These are phyloP conservation scores for Protula sp. DNA, from an alignment of 2,888 invertebrate genomes.

Conservation along the genomic window DNA sequence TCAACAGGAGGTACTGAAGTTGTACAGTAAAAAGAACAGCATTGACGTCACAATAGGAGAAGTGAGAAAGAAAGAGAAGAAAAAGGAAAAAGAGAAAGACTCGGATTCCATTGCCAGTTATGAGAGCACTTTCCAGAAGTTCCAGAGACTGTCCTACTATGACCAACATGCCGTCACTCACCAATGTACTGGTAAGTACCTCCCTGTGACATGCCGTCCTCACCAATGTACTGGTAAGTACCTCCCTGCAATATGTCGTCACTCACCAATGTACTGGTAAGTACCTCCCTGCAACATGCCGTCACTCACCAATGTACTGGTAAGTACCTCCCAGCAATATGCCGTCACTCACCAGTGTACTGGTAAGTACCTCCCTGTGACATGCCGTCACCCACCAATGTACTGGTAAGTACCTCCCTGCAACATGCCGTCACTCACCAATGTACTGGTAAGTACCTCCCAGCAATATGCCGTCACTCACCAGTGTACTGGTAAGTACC, in stretches of 20 bases:
- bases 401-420: too few relatives aligned
- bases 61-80: constrained; percentile 45
- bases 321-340: too few relatives aligned
- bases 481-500: too few relatives aligned
- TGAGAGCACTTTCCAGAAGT: constrained; percentile 75
- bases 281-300: too few relatives aligned
- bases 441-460: too few relatives aligned
- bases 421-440: too few relatives aligned
- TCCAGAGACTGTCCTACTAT: constrained; percentile 78
- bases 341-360: too few relatives aligned
- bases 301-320: too few relatives aligned
- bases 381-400: too few relatives aligned
- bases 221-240: constrained; percentile 65
- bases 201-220: constrained; percentile 79
- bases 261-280: too few relatives aligned
- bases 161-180: constrained; percentile 91
- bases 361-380: too few relatives aligned
- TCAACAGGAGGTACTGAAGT: constrained; percentile 74
- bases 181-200: constrained; percentile 1
- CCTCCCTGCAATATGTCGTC: constrained; percentile 97
- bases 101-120: constrained; percentile 61
- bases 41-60: constrained; percentile 81
- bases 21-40: constrained; percentile 90
- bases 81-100: constrained; percentile 34
- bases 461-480: too few relatives aligned